Evolutionary conservation across 2,888 invertebrate genomes (phyloP).

Genomic region (Luffia ferchaultella): DNA sequence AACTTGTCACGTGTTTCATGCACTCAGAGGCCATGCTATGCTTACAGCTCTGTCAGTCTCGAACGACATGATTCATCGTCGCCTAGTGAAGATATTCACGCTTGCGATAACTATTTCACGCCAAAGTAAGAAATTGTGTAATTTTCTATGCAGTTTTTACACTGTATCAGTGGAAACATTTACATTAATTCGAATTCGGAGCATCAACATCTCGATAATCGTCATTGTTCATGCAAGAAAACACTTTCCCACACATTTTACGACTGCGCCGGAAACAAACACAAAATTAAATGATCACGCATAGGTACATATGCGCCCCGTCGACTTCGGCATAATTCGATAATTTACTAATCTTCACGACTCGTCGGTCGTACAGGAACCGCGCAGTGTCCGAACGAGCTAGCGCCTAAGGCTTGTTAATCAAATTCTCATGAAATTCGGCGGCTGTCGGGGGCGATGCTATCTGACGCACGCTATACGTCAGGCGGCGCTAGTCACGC

Average conservation of each 20-base stretch:
- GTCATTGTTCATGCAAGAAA: constrained; percentile 30
- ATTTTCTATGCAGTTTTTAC: too few relatives aligned
- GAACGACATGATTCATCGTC: too few relatives aligned
- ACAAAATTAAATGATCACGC: constrained; percentile 57
- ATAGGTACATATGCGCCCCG: constrained; percentile 31
- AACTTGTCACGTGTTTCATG: too few relatives aligned
- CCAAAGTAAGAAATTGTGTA: too few relatives aligned
- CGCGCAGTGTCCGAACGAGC: constrained; percentile 10
- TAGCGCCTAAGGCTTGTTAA: constrained; percentile 42
- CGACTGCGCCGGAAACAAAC: constrained; percentile 26
- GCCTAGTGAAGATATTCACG: too few relatives aligned
- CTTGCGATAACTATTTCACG: too few relatives aligned
- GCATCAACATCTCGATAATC: constrained; percentile 32
- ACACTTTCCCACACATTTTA: constrained; percentile 30
- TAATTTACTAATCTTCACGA: constrained; percentile 40
- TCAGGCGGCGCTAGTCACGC: constrained; percentile 45
- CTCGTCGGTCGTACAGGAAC: constrained; percentile 10
- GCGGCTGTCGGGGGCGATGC: constrained; percentile 35
- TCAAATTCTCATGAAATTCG: constrained; percentile 54
- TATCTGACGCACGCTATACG: constrained; percentile 55
- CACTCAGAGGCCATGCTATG: too few relatives aligned
- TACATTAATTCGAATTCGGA: constrained; percentile 6
- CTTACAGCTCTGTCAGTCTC: too few relatives aligned
- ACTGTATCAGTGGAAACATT: too few relatives aligned
- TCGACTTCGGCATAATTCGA: constrained; percentile 46